Evolutionary conservation across 2,797 vertebrate genomes (phyloP), one percentile per base, ranked within the genome.

Genomic region (Orestias chungarensis): DNA sequence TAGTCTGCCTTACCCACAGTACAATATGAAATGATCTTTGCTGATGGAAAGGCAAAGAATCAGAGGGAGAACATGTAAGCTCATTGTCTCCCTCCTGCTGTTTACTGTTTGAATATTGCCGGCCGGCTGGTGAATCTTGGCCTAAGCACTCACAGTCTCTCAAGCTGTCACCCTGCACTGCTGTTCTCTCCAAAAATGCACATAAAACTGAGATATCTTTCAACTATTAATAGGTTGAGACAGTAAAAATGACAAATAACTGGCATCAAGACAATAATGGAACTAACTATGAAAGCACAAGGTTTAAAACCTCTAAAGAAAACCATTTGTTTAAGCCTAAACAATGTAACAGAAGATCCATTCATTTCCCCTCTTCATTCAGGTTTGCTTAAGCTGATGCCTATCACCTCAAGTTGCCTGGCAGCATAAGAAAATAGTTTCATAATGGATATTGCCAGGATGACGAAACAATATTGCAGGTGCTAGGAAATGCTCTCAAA

Each of bases 31-130:
- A 11, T 55, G 52, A 55, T 55, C 52, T 55, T 55, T 29, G 4
- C 27, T 7, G 27, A 55, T 15, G 17, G 52, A 27, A 54, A 29
- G 50, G 5, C 14, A 18, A 18, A 29, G 14, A 14, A 55, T 27
- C 52, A 31, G 52, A 27, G 25, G 52, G 17, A 29, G 52, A 29
- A 29, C 52, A 55, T 55, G 27, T 17, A 27, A 55, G 61, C 33
- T 55, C 52, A 31, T 55, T 55, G 52, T 55, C 52, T 55, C 52
- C 31, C 52, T 55, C 52, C 52, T 55, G 52, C 27, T 29, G 27
- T 55, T 55, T 31, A 55, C 27, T 55, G 52, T 55, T 55, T 55
- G 52, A 55, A 55, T 55, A 29, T 29, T 55, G 52, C 52, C 52
- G 31, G 52, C 31, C 52, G 15, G 52, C 52, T 29, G 52, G 27